Evolutionary conservation across 1,140 invertebrate species (phyloP).

Genomic region (Hyles vespertilio): DNA sequence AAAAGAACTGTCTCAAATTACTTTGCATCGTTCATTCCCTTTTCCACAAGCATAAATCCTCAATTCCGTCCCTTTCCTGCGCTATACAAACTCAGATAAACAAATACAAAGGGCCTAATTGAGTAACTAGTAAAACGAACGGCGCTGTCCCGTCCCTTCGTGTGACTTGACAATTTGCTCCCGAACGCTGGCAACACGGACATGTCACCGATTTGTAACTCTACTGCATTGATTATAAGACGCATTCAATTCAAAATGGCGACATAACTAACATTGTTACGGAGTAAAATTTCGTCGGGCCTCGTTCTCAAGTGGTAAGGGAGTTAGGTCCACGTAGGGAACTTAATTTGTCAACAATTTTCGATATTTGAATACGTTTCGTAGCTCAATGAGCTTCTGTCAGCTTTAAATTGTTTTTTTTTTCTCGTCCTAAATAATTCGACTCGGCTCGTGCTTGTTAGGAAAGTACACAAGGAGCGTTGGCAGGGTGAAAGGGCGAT

Average conservation of each 20-base stretch:
- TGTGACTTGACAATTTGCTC: constrained; percentile 35
- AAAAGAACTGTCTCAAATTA: constrained; percentile 75
- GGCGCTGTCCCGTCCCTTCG: constrained; percentile 65
- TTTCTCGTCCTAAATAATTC: constrained; percentile 54
- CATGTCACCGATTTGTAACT: no score
- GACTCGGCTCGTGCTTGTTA: constrained; percentile 26
- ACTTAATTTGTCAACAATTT: constrained; percentile 76
- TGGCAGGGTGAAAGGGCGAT: neutral
- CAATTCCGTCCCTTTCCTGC: constrained; percentile 43
- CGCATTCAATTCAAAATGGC: no score
- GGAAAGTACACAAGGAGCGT: constrained; percentile 21
- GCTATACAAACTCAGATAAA: constrained; percentile 74
- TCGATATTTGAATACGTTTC: constrained; percentile 75
- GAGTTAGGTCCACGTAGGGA: constrained; percentile 62
- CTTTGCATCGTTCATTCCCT: constrained; percentile 40
- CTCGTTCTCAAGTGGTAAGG: constrained; percentile 69
- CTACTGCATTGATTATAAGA: no score
- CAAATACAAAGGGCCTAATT: constrained; percentile 76
- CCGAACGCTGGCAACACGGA: no score
- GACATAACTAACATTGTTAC: constrained; percentile 4
- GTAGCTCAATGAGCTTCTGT: constrained; percentile 70
- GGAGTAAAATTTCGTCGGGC: constrained; percentile 63
- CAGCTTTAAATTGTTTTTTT: constrained; percentile 69
- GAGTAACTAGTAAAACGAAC: constrained; percentile 75
- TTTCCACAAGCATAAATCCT: constrained; percentile 16